These are phyloP conservation scores for Sebastes fasciatus DNA, from an alignment of 2,113 vertebrate species.

Conservation along the genomic window DNA sequence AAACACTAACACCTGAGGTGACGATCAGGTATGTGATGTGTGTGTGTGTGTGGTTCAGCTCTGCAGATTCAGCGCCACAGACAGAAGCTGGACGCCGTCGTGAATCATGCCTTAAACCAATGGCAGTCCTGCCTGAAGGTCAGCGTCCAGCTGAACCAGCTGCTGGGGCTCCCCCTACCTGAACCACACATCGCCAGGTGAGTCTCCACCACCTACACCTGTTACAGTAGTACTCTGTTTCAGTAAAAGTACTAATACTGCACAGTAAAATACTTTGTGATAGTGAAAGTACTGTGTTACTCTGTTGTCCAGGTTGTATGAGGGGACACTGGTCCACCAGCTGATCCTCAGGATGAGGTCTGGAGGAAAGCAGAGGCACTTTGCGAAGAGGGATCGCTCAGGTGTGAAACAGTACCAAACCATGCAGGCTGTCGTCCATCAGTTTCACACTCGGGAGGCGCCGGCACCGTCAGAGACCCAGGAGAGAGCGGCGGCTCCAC, in stretches of 20 bases:
- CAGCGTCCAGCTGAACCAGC: too few relatives aligned
- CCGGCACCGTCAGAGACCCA: neutral
- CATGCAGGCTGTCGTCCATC: conserved; percentile 70
- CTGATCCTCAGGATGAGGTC: conserved; percentile 76
- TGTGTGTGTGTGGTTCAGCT: conserved; percentile 23
- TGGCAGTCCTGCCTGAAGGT: too few relatives aligned
- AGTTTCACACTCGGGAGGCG: neutral
- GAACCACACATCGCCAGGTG: conserved; percentile 88
- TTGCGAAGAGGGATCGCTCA: conserved; percentile 71
- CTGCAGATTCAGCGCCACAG: neutral
- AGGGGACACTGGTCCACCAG: conserved; percentile 86
- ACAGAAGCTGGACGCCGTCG: conserved; percentile 66
- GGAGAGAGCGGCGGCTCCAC: neutral
- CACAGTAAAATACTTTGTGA: neutral
- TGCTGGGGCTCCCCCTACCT: too few relatives aligned
- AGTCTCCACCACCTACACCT: neutral
- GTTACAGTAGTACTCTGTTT: too few relatives aligned
- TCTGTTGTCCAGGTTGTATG: conserved; percentile 82
- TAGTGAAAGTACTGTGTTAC: neutral
- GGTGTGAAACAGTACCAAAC: conserved; percentile 72
- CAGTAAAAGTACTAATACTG: neutral
- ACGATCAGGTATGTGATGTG: neutral
- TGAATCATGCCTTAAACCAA: too few relatives aligned
- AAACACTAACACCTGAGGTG: too few relatives aligned
- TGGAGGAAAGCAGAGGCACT: conserved; percentile 52